Conservation (phyloP, 2,888 invertebrate genomes). For the Ceramica pisi region DNA sequence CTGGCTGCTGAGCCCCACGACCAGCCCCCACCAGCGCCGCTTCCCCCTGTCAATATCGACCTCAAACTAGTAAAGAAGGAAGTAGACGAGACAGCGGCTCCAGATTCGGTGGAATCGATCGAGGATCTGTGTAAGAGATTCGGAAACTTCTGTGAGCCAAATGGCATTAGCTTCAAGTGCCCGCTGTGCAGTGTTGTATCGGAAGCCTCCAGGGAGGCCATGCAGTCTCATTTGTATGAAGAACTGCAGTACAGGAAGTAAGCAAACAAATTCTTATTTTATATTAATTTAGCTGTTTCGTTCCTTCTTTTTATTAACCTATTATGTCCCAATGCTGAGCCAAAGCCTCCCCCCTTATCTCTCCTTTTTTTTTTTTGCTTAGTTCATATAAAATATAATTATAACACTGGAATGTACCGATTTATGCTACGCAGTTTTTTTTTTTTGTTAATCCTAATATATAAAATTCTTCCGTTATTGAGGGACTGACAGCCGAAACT, state of each 20-base stretch:
- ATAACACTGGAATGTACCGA: not conserved
- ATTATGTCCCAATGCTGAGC: no score
- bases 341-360: no score
- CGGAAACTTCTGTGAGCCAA: conserved; percentile 87
- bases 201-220: conserved; percentile 90
- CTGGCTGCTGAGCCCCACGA: conserved; percentile 55
- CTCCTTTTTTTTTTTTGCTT: no score
- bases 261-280: conserved; percentile 60
- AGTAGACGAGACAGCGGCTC: conserved; percentile 50
- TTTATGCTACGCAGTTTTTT: conserved; percentile 8
- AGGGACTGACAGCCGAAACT: no score
- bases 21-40: conserved; percentile 33
- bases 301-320: no score
- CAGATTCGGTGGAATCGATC: conserved; percentile 64
- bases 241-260: conserved; percentile 93
- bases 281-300: not conserved
- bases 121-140: conserved; percentile 79
- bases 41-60: conserved; percentile 66
- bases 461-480: no score
- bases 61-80: conserved; percentile 84
- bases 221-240: conserved; percentile 92
- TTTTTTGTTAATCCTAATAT: no score
- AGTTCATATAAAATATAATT: no score
- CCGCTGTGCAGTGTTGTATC: conserved; percentile 91
- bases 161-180: conserved; percentile 91